Conservation (phyloP, 2,797 vertebrate genomes). For the Enteromius thamalakanensis region DNA sequence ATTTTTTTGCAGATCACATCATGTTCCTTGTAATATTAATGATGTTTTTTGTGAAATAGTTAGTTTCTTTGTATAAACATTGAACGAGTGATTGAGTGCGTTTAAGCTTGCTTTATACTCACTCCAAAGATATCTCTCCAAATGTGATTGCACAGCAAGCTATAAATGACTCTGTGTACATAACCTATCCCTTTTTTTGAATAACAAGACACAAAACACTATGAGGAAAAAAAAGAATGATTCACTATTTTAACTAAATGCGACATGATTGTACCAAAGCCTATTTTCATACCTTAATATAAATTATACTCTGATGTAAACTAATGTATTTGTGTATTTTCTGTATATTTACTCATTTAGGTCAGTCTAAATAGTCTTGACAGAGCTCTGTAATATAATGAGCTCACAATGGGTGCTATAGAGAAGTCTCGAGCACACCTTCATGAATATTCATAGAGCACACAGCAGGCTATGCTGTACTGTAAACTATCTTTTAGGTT, state of each 20-base stretch:
- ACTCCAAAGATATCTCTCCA: conserved; percentile 25
- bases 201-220: background rate
- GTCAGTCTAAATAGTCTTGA: background rate
- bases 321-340: conserved; percentile 5
- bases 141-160: conserved; percentile 28
- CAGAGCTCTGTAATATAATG: background rate
- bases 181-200: background rate
- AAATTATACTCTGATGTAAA: background rate
- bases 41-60: conserved; percentile 19
- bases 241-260: background rate
- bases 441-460: conserved; percentile 11
- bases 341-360: background rate
- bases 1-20: background rate
- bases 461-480: background rate
- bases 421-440: background rate
- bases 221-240: background rate
- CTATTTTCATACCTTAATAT: background rate
- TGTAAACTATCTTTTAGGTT: background rate
- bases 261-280: background rate
- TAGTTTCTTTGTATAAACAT: conserved; percentile 19
- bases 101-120: conserved; percentile 16
- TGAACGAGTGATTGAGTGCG: background rate
- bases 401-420: background rate
- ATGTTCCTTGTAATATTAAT: conserved; percentile 24
- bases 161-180: conserved; percentile 19